phyloP scores from a whole-genome alignment of 2,888 invertebrate species.

The Epinotia ramella region DNA sequence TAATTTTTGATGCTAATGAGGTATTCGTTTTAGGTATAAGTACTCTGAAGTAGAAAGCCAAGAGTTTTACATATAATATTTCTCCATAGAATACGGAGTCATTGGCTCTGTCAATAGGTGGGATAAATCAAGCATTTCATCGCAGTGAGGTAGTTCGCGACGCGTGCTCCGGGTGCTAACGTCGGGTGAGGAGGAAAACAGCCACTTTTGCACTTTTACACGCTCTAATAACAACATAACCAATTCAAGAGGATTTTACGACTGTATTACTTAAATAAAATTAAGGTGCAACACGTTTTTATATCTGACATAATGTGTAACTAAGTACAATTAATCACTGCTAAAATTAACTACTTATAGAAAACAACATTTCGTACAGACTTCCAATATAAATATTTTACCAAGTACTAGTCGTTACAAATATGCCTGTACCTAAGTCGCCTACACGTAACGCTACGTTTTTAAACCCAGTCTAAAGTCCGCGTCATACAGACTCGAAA shows the following conservation, averaged over 20 bases:
- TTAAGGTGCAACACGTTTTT: not conserved
- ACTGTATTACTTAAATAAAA: constrained; percentile 10
- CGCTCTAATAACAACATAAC: constrained; percentile 32
- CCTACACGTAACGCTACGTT: not conserved
- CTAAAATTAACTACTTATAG: not conserved
- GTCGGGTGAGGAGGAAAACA: constrained; percentile 15
- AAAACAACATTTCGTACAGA: not conserved
- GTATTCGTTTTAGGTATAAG: no score
- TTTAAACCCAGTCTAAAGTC: not conserved
- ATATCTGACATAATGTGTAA: not conserved
- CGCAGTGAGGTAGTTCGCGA: constrained; percentile 41
- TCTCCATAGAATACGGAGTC: constrained; percentile 33
- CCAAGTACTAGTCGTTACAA: no score
- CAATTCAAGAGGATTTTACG: constrained; percentile 23
- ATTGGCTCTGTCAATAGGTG: constrained; percentile 43
- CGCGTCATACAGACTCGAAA: not conserved
- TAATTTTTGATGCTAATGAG: not conserved
- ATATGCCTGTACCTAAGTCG: no score
- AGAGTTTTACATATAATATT: constrained; percentile 16
- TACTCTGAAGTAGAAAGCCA: not conserved
- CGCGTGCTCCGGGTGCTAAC: constrained; percentile 34
- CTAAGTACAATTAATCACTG: not conserved
- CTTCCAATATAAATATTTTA: no score
- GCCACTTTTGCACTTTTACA: constrained; percentile 36
- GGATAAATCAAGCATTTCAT: constrained; percentile 43